These are phyloP conservation scores for Parapsyche elsis DNA, from an alignment of 1,140 invertebrate genomes.

Conservation along the genomic window DNA sequence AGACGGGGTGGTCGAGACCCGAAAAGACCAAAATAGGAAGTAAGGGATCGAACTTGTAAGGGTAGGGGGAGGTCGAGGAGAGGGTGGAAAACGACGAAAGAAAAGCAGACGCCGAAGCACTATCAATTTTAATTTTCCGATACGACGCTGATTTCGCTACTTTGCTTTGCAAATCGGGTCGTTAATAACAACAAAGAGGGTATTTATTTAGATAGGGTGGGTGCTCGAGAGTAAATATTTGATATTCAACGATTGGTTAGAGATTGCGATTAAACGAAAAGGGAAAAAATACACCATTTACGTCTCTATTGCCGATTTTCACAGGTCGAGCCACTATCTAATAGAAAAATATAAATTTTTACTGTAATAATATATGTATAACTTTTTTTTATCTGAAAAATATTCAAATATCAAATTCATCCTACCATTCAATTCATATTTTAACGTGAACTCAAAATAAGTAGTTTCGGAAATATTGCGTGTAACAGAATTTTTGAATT, in stretches of 20 bases:
- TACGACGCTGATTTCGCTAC: conserved; percentile 10
- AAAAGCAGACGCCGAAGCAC: conserved; percentile 2
- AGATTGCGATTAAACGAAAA: not conserved
- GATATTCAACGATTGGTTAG: conserved; percentile 11
- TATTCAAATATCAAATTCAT: no score
- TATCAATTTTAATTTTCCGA: conserved; percentile 29
- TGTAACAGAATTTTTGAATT: no score
- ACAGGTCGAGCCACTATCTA: no score
- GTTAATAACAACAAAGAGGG: conserved; percentile 28
- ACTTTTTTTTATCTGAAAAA: not conserved
- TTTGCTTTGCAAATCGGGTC: conserved; percentile 27
- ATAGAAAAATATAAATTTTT: no score
- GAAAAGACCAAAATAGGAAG: not conserved
- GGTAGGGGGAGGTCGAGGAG: not conserved
- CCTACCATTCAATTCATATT: no score
- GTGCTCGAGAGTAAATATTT: conserved; percentile 12
- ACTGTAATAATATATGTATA: not conserved
- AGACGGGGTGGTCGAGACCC: not conserved
- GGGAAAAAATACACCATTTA: not conserved
- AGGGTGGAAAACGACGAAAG: not conserved
- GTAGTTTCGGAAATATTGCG: no score
- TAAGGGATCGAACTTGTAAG: not conserved
- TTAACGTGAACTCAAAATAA: no score
- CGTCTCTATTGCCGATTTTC: not conserved
- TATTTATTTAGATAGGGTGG: not conserved